Percentiles rank a stretch among this genome's conserved stretches.
Conservation (phyloP, 2,888 invertebrate genomes). For the Phaonia tiefii region DNA sequence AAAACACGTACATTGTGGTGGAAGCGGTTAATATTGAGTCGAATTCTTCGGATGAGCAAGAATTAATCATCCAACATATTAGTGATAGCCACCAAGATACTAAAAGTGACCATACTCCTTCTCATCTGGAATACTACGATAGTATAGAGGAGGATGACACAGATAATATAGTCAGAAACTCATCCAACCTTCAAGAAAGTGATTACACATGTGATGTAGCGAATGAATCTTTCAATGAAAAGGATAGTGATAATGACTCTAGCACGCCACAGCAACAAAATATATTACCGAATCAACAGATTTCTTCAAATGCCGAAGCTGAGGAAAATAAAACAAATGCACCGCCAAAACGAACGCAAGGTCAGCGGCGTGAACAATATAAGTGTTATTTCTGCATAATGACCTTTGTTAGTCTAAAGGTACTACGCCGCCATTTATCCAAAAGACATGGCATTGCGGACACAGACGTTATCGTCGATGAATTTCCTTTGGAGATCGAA, state of each 20-base stretch:
- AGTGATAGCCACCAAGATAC: not conserved
- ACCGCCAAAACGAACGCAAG: not conserved
- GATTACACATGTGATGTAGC: conserved; percentile 27
- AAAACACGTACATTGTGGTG: conserved; percentile 26
- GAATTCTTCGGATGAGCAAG: conserved; percentile 41
- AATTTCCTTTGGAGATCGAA: not conserved
- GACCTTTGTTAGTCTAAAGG: conserved; percentile 67
- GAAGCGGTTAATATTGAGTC: conserved; percentile 24
- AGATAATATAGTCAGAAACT: not conserved
- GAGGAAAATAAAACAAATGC: not conserved
- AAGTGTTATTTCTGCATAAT: conserved; percentile 66
- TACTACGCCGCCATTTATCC: conserved; percentile 62
- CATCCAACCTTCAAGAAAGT: conserved; percentile 17
- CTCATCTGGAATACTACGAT: conserved; percentile 46
- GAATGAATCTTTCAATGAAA: conserved; percentile 26
- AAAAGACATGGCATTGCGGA: conserved; percentile 58
- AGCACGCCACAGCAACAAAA: no score
- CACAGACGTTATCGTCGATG: conserved; percentile 39
- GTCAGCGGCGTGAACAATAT: conserved; percentile 49
- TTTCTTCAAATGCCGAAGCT: not conserved
- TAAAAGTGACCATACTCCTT: not conserved
- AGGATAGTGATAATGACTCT: conserved; percentile 12
- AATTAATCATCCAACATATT: not conserved
- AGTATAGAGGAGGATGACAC: conserved; percentile 21
- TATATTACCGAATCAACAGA: not conserved